Evolutionary conservation across 2,113 vertebrate genomes (phyloP).

Genomic region (Scomber scombrus): DNA sequence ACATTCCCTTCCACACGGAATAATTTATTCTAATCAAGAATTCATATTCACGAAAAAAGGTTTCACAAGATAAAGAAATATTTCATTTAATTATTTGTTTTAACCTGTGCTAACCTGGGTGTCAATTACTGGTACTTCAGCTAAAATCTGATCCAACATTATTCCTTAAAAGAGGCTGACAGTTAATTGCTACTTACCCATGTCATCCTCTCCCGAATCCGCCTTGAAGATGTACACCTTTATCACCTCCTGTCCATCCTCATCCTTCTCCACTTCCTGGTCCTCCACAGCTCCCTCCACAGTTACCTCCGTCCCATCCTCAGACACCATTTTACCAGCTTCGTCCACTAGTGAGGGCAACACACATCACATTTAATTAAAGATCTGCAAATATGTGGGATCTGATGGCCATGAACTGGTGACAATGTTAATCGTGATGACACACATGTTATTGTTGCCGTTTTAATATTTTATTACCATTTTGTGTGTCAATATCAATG

Average conservation of each 20-base stretch:
- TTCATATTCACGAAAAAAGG: not conserved
- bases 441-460: no score
- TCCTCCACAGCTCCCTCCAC: constrained; percentile 90
- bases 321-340: constrained; percentile 95
- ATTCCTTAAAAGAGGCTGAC: not conserved
- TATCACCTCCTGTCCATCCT: constrained; percentile 97
- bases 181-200: constrained; percentile 86
- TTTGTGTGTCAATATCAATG: not conserved
- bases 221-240: constrained; percentile 99
- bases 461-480: no score
- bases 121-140: not conserved
- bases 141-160: not conserved
- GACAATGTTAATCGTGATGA: not conserved
- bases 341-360: constrained; percentile 91
- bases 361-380: constrained; percentile 9
- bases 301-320: constrained; percentile 92
- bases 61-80: not conserved
- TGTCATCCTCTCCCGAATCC: constrained; percentile 96
- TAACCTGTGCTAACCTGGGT: not conserved
- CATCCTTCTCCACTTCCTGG: constrained; percentile 93
- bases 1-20: not conserved
- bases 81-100: not conserved
- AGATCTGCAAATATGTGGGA: not conserved
- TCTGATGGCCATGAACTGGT: not conserved
- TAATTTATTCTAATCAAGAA: not conserved